phyloP scores from a whole-genome alignment of 1,140 invertebrate species.

The Bombyx mori region DNA sequence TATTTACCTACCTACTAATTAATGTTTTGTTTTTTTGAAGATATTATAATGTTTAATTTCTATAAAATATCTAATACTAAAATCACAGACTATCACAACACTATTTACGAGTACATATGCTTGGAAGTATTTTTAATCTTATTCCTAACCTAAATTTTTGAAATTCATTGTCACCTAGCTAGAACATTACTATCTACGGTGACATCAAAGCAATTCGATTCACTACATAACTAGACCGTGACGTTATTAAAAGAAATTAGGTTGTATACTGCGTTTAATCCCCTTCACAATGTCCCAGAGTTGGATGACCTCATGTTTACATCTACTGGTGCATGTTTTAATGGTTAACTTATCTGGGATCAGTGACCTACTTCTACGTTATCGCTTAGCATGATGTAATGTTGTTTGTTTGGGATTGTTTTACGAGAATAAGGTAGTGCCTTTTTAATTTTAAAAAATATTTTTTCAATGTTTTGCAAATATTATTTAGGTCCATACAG shows the following conservation, averaged over 20 bases:
- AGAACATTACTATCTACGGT: constrained; percentile 21
- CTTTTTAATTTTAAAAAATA: no score
- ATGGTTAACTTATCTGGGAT: constrained; percentile 4
- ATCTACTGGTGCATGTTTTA: background rate
- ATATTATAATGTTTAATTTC: no score
- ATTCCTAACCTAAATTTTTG: background rate
- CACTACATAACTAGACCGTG: constrained; percentile 39
- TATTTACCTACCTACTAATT: no score
- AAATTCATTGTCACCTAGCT: background rate
- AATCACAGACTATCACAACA: no score
- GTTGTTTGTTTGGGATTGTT: background rate
- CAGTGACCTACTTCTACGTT: background rate
- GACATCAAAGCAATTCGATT: constrained; percentile 19
- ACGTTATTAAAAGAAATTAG: constrained; percentile 60
- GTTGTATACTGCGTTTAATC: constrained; percentile 34
- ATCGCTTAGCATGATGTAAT: background rate
- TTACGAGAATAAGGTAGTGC: no score
- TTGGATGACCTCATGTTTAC: constrained; percentile 20
- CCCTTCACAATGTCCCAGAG: constrained; percentile 19
- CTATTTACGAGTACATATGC: background rate
- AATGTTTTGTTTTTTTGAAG: no score
- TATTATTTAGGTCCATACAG: no score
- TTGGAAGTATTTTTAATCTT: background rate
- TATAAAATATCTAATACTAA: no score
- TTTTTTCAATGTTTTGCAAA: no score